Conservation (phyloP, 2,797 vertebrate species). For the Sebastes melanostomus region DNA sequence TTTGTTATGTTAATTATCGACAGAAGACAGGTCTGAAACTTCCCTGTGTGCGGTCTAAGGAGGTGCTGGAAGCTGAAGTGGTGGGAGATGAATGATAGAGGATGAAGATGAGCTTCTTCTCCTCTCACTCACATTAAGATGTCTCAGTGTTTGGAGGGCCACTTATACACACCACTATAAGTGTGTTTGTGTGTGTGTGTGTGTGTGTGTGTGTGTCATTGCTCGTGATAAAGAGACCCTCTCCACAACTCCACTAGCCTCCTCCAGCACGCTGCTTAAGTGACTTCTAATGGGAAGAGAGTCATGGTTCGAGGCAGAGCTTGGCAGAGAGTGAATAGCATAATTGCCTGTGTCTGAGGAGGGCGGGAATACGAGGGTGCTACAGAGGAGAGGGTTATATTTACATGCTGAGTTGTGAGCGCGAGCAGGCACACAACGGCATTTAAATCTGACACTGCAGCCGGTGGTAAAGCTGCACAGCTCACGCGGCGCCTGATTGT, state of each 20-base stretch:
- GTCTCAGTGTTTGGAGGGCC: conserved; percentile 25
- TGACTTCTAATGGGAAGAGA: conserved; percentile 70
- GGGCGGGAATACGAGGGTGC: conserved; percentile 61
- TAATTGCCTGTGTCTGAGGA: conserved; percentile 69
- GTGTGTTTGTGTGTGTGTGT: neutral
- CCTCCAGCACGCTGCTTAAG: conserved; percentile 61
- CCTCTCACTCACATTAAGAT: conserved; percentile 19
- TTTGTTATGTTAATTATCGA: neutral
- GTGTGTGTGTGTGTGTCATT: neutral
- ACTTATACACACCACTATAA: conserved; percentile 17
- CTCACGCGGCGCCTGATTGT: conserved; percentile 34
- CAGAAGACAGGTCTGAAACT: neutral
- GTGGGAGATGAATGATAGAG: neutral
- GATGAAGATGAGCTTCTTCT: conserved; percentile 15
- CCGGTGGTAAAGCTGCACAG: conserved; percentile 2
- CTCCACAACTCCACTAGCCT: conserved; percentile 41
- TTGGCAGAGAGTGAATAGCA: conserved; percentile 63
- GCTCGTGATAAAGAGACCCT: conserved; percentile 34
- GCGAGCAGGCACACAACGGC: conserved; percentile 44
- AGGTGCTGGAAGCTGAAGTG: conserved; percentile 10
- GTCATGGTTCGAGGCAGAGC: conserved; percentile 59
- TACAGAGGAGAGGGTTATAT: conserved; percentile 70
- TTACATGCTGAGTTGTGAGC: conserved; percentile 63
- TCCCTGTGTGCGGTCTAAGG: neutral
- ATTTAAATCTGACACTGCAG: conserved; percentile 58